phyloP scores from a whole-genome alignment of 2,113 vertebrate genomes.

The Anseranas semipalmata region DNA sequence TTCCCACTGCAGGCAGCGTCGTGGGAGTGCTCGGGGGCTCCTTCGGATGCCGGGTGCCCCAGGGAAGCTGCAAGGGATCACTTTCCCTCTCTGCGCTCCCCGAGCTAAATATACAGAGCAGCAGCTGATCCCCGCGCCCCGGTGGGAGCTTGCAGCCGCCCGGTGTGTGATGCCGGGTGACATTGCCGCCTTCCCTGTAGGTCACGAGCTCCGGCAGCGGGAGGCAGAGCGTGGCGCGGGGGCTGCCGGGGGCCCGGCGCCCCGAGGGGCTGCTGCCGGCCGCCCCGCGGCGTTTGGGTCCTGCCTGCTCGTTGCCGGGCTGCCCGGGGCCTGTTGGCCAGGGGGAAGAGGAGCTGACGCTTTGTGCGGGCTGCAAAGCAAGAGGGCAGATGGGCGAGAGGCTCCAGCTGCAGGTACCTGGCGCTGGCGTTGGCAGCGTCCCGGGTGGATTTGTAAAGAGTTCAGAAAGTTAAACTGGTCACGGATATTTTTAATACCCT shows the following conservation, averaged over 20 bases:
- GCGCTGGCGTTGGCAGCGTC: fast-evolving
- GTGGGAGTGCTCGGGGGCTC: neutral
- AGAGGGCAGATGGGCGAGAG: fast-evolving
- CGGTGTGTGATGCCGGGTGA: neutral
- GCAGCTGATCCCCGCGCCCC: conserved; percentile 66
- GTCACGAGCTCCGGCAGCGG: neutral
- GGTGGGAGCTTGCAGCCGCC: neutral
- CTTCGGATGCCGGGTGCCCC: neutral
- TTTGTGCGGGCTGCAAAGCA: fast-evolving
- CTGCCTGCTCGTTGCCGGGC: too few species aligned
- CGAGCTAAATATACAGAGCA: conserved; percentile 75
- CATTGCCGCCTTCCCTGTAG: conserved; percentile 4
- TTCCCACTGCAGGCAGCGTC: fast-evolving
- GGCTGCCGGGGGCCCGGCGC: too few species aligned
- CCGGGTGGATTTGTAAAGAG: fast-evolving
- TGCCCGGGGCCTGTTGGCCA: fast-evolving
- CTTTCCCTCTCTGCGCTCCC: conserved; percentile 58
- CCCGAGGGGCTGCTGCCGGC: too few species aligned
- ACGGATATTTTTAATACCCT: fast-evolving
- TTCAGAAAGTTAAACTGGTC: neutral
- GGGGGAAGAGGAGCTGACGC: neutral
- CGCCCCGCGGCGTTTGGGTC: too few species aligned
- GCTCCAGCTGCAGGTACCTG: fast-evolving
- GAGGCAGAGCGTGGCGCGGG: neutral
- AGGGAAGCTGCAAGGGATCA: conserved; percentile 41